phyloP scores from a whole-genome alignment of 2,113 vertebrate genomes.

The Herpetotheres cachinnans region DNA sequence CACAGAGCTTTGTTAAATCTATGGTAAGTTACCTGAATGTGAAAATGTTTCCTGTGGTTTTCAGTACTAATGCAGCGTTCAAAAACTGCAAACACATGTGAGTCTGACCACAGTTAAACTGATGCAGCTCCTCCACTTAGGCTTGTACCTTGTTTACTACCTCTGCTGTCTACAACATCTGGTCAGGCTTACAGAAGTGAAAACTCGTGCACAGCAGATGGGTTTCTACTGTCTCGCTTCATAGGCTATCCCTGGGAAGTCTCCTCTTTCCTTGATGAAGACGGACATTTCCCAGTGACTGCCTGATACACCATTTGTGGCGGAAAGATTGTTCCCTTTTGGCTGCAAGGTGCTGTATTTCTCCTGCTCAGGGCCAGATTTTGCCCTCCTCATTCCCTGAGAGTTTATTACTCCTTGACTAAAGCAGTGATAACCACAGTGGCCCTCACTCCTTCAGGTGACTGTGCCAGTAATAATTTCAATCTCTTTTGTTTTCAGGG shows the following conservation, averaged over 20 bases:
- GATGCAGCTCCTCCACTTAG: background rate
- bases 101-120: background rate
- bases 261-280: background rate
- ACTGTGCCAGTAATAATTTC: background rate
- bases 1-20: background rate
- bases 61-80: background rate
- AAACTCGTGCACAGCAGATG: background rate
- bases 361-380: background rate
- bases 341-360: background rate
- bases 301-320: background rate
- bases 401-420: background rate
- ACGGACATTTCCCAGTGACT: background rate
- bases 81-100: background rate
- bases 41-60: background rate
- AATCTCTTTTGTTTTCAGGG: conserved; percentile 4
- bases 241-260: background rate
- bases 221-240: background rate
- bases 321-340: background rate
- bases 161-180: background rate
- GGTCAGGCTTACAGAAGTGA: background rate
- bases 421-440: background rate
- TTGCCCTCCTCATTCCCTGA: background rate
- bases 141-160: background rate
- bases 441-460: background rate
- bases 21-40: background rate